Conservation (phyloP, 2,113 vertebrate genomes). For the Mustelus asterias region DNA sequence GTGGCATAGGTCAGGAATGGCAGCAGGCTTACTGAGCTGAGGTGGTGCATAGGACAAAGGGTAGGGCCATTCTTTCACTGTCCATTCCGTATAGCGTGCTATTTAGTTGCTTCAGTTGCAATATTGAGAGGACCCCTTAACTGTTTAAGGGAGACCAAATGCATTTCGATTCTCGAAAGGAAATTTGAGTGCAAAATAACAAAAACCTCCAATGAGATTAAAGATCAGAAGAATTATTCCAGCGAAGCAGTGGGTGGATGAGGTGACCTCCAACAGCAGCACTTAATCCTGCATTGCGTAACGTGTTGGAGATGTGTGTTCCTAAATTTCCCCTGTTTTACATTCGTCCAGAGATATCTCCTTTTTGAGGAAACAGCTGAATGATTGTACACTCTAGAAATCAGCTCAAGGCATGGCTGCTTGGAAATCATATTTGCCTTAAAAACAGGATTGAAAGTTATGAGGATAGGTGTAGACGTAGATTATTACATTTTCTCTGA, state of each 20-base stretch:
- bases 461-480: neutral
- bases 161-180: neutral
- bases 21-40: no score
- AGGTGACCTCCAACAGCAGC: neutral
- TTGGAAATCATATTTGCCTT: neutral
- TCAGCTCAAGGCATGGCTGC: neutral
- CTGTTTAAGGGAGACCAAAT: neutral
- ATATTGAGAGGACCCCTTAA: neutral
- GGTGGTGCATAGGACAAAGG: no score
- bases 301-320: neutral
- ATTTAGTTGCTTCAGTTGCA: neutral
- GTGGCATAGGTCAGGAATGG: no score
- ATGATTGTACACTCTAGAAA: neutral
- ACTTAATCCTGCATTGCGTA: neutral
- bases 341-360: neutral
- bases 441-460: neutral
- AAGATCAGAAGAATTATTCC: neutral
- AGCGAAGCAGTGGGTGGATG: neutral
- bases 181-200: neutral
- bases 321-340: neutral
- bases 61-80: neutral
- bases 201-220: neutral
- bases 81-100: neutral
- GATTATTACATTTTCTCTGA: neutral
- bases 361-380: neutral